phyloP scores from a whole-genome alignment of 2,797 vertebrate species.

The Silurus lanzhouensis region DNA sequence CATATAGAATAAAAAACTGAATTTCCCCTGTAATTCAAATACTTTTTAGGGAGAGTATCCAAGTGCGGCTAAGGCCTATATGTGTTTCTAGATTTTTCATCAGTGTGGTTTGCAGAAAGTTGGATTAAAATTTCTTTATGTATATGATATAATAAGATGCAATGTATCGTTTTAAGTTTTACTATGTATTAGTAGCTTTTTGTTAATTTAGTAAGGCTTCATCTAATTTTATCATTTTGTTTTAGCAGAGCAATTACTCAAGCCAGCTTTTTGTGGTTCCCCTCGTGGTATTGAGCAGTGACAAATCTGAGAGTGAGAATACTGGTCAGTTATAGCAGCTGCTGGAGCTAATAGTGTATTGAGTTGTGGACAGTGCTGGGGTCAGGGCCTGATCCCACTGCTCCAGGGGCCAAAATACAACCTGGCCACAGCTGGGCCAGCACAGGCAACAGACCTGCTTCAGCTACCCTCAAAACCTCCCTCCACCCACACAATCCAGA shows the following conservation, averaged over 20 bases:
- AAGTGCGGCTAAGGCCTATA: not conserved
- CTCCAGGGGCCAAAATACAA: constrained; percentile 60
- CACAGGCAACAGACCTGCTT: constrained; percentile 28
- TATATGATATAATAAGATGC: not conserved
- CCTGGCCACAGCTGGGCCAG: constrained; percentile 73
- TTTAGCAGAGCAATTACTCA: not conserved
- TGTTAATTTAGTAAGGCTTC: not conserved
- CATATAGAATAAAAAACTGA: not conserved
- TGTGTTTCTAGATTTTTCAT: not conserved
- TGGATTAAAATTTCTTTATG: not conserved
- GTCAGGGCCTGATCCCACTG: constrained; percentile 64
- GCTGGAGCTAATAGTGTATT: constrained; percentile 74
- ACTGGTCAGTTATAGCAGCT: constrained; percentile 64
- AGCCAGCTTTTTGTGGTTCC: not conserved
- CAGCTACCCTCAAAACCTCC: constrained; percentile 34
- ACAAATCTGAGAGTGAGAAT: constrained; percentile 27
- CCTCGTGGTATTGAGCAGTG: constrained; percentile 21
- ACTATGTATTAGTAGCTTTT: not conserved
- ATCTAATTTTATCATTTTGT: not conserved
- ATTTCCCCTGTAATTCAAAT: not conserved
- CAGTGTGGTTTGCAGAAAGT: not conserved
- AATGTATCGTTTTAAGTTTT: not conserved
- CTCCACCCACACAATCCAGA: constrained; percentile 51
- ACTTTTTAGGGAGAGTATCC: not conserved
- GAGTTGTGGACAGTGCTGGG: constrained; percentile 70